These are phyloP conservation scores for Thysanoteuthis rhombus DNA, from an alignment of 2,888 invertebrate species.

Conservation along the genomic window DNA sequence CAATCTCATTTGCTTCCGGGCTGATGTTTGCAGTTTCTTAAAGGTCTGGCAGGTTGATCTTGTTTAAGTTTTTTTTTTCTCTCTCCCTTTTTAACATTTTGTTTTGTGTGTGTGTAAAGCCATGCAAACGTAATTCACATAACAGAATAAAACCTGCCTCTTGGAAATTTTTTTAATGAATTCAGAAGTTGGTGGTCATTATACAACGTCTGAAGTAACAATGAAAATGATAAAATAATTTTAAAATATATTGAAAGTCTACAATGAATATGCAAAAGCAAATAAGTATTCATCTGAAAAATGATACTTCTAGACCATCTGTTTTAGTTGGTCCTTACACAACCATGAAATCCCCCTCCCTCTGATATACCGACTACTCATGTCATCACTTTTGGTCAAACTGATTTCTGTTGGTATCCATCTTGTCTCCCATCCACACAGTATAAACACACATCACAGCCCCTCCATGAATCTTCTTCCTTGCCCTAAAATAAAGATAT, in stretches of 20 bases:
- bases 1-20: constrained; percentile 12
- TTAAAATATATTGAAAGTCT: neutral
- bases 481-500: neutral
- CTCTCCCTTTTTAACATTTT: neutral
- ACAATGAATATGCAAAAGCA: neutral
- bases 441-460: neutral
- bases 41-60: constrained; percentile 1
- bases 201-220: neutral
- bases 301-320: neutral
- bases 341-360: neutral
- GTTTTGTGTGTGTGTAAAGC: neutral
- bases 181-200: too few relatives aligned
- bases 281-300: neutral
- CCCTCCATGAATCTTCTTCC: neutral
- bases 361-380: neutral
- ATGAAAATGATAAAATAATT: neutral
- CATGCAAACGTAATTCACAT: neutral
- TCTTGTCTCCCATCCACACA: neutral
- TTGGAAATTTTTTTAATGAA: neutral
- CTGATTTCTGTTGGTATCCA: neutral
- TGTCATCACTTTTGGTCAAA: neutral
- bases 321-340: neutral
- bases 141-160: neutral
- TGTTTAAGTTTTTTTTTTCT: neutral
- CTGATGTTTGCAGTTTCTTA: neutral